Evolutionary conservation across 2,113 vertebrate genomes (phyloP).

Genomic region (Nothobranchius kuhntae): DNA sequence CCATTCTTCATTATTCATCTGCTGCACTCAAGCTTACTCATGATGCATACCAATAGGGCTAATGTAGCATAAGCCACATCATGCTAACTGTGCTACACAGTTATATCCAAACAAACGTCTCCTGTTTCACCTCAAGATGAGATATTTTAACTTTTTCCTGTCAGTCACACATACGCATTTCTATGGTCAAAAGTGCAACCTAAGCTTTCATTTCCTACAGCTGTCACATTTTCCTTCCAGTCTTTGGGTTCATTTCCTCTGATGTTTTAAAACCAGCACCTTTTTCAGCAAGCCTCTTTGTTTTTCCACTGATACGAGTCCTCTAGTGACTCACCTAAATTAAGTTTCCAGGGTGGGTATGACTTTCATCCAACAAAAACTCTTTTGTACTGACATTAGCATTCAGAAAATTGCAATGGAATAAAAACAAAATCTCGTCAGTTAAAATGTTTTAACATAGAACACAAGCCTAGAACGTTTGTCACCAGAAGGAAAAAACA

Average conservation of each 20-base stretch:
- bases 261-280: constrained; percentile 24
- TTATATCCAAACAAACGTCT: constrained; percentile 7
- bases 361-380: background rate
- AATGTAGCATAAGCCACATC: constrained; percentile 47
- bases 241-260: constrained; percentile 65
- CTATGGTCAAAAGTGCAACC: constrained; percentile 40
- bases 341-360: constrained; percentile 23
- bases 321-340: constrained; percentile 24
- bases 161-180: background rate
- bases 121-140: background rate
- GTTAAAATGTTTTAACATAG: background rate
- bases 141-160: background rate
- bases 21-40: constrained; percentile 22
- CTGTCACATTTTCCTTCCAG: constrained; percentile 38
- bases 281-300: constrained; percentile 41
- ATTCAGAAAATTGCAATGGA: background rate
- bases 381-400: constrained; percentile 4
- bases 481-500: no score
- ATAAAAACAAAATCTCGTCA: background rate
- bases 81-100: constrained; percentile 10
- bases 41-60: constrained; percentile 59
- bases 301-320: constrained; percentile 33
- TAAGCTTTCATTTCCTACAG: constrained; percentile 54
- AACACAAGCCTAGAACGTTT: no score
- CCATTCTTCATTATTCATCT: constrained; percentile 54